These are phyloP conservation scores for Phrynosoma platyrhinos DNA, from an alignment of 2,113 vertebrate species.

Conservation along the genomic window DNA sequence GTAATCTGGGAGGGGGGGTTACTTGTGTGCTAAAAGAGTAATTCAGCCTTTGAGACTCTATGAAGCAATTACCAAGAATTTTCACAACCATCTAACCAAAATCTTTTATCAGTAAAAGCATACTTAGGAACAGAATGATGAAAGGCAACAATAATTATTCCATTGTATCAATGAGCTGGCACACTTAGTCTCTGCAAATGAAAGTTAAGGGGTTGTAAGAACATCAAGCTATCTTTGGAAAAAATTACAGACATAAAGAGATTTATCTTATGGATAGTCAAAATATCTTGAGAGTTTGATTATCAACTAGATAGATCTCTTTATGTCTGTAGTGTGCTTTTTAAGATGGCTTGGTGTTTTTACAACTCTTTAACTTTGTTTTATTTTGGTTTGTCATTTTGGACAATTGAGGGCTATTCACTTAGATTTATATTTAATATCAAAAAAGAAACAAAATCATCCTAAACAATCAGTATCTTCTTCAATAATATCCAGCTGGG, in stretches of 20 bases:
- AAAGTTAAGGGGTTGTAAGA: conserved; percentile 10
- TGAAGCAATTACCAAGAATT: neutral
- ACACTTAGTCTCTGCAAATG: conserved; percentile 35
- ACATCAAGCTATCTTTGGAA: neutral
- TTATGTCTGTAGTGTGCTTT: no score
- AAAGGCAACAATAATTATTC: neutral
- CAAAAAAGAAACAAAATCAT: conserved; percentile 14
- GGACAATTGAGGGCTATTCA: neutral
- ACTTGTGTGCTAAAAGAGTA: neutral
- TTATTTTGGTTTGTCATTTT: neutral
- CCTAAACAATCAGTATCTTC: conserved; percentile 23
- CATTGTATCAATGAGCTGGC: conserved; percentile 32
- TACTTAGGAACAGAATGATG: conserved; percentile 12
- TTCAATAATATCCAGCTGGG: neutral
- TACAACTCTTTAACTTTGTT: neutral
- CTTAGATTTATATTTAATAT: conserved; percentile 7
- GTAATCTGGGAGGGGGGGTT: neutral
- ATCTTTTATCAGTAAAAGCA: conserved; percentile 26
- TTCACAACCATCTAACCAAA: neutral
- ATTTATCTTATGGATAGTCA: neutral
- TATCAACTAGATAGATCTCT: no score
- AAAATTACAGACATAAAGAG: conserved; percentile 6
- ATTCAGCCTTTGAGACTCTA: neutral
- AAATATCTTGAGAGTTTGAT: no score
- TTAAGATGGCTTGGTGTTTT: no score